phyloP scores from a whole-genome alignment of 2,797 vertebrate genomes.

The Semotilus atromaculatus region DNA sequence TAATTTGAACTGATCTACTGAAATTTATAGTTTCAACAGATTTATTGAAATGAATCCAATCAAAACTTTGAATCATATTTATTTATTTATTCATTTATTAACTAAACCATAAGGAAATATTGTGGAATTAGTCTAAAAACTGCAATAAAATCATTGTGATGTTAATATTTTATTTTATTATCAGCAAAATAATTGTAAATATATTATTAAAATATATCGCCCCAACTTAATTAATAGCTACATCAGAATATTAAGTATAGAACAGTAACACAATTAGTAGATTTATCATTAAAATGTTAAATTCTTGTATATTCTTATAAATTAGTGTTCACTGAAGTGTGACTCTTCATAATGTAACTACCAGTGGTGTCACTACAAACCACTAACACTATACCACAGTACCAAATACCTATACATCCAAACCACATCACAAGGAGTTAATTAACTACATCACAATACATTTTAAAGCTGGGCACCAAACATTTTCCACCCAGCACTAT shows the following conservation, averaged over 20 bases:
- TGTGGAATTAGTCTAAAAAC: not conserved
- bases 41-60: not conserved
- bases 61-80: not conserved
- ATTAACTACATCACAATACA: not conserved
- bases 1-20: not conserved
- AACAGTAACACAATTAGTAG: not conserved
- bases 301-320: not conserved
- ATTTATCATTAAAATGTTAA: not conserved
- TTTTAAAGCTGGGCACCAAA: not conserved
- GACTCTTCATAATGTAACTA: not conserved
- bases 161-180: not conserved
- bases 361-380: constrained; percentile 12
- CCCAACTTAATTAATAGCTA: too few species aligned
- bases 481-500: constrained; percentile 8
- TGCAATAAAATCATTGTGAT: not conserved
- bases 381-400: not conserved
- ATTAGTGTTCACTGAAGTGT: not conserved
- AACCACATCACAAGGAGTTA: not conserved
- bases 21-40: not conserved
- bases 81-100: not conserved
- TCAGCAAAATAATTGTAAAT: not conserved
- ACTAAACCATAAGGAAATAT: not conserved
- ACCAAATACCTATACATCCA: constrained; percentile 1
- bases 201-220: not conserved
- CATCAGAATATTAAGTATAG: not conserved